Conservation (phyloP, 2,797 vertebrate species). For the Acanthurus lineatus region DNA sequence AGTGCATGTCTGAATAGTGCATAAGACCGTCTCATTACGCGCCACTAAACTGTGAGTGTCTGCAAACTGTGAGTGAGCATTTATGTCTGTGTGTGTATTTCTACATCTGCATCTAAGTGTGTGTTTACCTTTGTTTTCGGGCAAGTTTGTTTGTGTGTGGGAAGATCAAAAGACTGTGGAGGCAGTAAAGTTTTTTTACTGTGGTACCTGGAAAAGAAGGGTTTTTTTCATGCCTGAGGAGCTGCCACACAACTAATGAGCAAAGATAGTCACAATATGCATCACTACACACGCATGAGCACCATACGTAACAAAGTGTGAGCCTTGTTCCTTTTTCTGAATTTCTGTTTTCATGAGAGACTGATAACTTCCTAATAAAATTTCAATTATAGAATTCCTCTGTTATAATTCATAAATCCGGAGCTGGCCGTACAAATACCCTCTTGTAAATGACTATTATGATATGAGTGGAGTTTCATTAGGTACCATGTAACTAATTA, state of each 20-base stretch:
- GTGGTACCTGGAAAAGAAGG: conserved; percentile 42
- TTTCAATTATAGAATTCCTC: neutral
- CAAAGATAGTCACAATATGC: conserved; percentile 5
- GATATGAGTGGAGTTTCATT: neutral
- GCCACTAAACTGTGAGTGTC: conserved; percentile 43
- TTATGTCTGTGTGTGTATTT: conserved; percentile 35
- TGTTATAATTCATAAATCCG: neutral
- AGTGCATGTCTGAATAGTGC: conserved; percentile 42
- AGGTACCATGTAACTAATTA: conserved; percentile 24
- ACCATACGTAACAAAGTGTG: neutral
- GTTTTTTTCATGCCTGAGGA: conserved; percentile 37
- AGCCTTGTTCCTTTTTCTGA: neutral
- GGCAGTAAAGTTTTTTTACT: conserved; percentile 53
- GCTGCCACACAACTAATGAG: conserved; percentile 22
- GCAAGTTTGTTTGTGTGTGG: conserved; percentile 50
- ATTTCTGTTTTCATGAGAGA: neutral
- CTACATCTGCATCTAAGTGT: conserved; percentile 27
- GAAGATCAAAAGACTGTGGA: conserved; percentile 57
- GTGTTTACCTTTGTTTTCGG: conserved; percentile 58
- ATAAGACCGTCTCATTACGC: conserved; percentile 55
- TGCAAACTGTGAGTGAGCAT: conserved; percentile 26
- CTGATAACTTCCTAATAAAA: neutral
- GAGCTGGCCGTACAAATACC: neutral
- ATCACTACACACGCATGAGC: conserved; percentile 5
- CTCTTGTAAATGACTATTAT: neutral